These are phyloP conservation scores for Euplexia lucipara DNA, from an alignment of 2,888 invertebrate species.

Conservation along the genomic window DNA sequence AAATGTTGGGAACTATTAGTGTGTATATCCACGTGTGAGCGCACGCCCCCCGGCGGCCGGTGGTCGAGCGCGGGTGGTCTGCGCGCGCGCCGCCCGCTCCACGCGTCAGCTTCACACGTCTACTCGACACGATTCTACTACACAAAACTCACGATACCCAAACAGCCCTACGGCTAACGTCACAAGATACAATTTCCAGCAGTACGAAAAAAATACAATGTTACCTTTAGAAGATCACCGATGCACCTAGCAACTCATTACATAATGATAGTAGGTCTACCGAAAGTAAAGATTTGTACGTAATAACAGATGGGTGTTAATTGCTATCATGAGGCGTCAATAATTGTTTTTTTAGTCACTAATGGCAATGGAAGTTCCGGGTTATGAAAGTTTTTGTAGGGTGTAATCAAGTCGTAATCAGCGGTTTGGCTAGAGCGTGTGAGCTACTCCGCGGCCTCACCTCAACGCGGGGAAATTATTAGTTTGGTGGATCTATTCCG, in stretches of 20 bases:
- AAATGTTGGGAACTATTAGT: conserved; percentile 67
- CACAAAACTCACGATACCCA: conserved; percentile 55
- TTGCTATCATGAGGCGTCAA: conserved; percentile 89
- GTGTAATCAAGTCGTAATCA: conserved; percentile 89
- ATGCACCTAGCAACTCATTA: conserved; percentile 77
- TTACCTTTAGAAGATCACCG: conserved; percentile 70
- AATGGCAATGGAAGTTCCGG: conserved; percentile 88
- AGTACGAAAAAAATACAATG: conserved; percentile 54
- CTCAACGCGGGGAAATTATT: conserved; percentile 83
- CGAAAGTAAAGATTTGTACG: conserved; percentile 85
- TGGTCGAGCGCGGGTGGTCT: conserved; percentile 87
- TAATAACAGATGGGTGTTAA: conserved; percentile 90
- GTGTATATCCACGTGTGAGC: conserved; percentile 74
- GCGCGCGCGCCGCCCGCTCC: conserved; percentile 78
- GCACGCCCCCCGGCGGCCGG: conserved; percentile 79
- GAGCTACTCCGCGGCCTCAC: conserved; percentile 80
- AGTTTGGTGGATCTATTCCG: conserved; percentile 80
- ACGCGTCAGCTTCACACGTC: conserved; percentile 87
- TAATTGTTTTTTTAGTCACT: conserved; percentile 88
- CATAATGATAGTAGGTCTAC: conserved; percentile 81
- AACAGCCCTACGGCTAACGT: conserved; percentile 69
- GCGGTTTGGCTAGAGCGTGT: conserved; percentile 87
- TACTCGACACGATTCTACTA: conserved; percentile 75
- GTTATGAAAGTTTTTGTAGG: conserved; percentile 88
- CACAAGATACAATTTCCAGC: conserved; percentile 72